A percentile compares a stretch with the other conserved stretches of the same genome.
phyloP scores from a whole-genome alignment of 2,888 invertebrate species.

The Protodeltote pygarga region DNA sequence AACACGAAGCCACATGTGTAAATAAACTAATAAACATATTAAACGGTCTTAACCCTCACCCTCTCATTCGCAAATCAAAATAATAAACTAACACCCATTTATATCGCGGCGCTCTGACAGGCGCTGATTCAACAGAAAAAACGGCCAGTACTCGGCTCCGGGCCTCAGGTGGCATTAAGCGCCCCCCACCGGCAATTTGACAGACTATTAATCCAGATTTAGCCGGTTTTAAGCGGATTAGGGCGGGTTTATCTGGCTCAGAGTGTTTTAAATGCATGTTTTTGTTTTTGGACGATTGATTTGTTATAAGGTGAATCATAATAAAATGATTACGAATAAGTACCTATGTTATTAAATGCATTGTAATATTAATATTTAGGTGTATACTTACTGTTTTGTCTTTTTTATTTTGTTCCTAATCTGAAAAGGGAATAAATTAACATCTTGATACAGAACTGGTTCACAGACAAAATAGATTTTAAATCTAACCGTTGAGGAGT shows the following conservation, averaged over 20 bases:
- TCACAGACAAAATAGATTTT: too few relatives aligned
- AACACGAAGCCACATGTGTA: conserved; percentile 33
- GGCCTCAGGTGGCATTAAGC: conserved; percentile 73
- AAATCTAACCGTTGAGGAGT: too few relatives aligned
- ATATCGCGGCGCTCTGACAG: conserved; percentile 41
- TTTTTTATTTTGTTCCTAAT: too few relatives aligned
- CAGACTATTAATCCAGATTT: conserved; percentile 85
- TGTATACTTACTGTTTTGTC: too few relatives aligned
- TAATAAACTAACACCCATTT: conserved; percentile 45
- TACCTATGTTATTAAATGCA: too few relatives aligned
- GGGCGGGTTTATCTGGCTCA: conserved; percentile 70
- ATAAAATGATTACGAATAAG: background rate
- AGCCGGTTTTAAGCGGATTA: conserved; percentile 68
- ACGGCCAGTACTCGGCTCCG: conserved; percentile 39
- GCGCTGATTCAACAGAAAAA: conserved; percentile 50
- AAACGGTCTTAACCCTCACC: conserved; percentile 16
- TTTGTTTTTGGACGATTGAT: conserved; percentile 37
- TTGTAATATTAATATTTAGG: too few relatives aligned
- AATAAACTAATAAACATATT: conserved; percentile 45
- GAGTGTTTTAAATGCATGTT: conserved; percentile 66
- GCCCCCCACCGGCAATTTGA: conserved; percentile 80
- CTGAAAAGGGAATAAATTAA: too few relatives aligned
- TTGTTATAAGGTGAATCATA: conserved; percentile 17
- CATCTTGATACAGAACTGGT: too few relatives aligned
- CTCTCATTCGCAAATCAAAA: conserved; percentile 36